phyloP scores from a whole-genome alignment of 1,140 invertebrate genomes.

The Drosophila sproati region DNA sequence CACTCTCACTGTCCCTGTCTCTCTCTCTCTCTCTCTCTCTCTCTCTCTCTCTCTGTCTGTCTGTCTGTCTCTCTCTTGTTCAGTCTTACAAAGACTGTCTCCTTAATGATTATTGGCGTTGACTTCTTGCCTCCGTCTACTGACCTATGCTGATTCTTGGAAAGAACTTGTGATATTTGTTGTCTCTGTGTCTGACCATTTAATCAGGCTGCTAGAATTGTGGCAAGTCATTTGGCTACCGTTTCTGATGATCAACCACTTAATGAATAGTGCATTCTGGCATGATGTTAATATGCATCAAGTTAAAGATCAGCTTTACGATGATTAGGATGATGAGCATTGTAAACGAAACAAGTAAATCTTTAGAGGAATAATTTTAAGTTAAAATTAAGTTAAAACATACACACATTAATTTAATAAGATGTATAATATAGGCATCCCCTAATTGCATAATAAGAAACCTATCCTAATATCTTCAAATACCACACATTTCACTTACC shows the following conservation, averaged over 20 bases:
- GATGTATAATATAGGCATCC: too few species aligned
- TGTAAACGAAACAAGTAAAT: too few species aligned
- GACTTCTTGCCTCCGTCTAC: conserved; percentile 28
- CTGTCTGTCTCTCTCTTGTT: not conserved
- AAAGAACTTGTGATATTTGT: conserved; percentile 74
- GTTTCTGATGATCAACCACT: not conserved
- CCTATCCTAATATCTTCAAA: too few species aligned
- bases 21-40: not conserved
- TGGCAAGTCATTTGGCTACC: conserved; percentile 6
- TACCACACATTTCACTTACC: too few species aligned
- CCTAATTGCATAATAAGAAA: too few species aligned
- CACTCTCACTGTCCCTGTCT: not conserved
- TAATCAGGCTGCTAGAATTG: conserved; percentile 3
- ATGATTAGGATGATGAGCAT: too few species aligned
- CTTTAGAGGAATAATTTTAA: too few species aligned
- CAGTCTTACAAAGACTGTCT: conserved; percentile 1
- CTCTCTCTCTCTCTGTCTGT: not conserved
- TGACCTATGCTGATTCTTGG: conserved; percentile 79
- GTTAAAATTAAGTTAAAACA: too few species aligned
- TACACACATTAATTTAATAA: too few species aligned
- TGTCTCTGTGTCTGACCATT: not conserved
- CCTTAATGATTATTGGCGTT: conserved; percentile 59
- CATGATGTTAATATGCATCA: not conserved
- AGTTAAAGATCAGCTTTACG: too few species aligned
- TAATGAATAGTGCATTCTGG: not conserved